Base-by-base conservation (phyloP, 2,113 vertebrate genomes). In the Rana temporaria region DNA sequence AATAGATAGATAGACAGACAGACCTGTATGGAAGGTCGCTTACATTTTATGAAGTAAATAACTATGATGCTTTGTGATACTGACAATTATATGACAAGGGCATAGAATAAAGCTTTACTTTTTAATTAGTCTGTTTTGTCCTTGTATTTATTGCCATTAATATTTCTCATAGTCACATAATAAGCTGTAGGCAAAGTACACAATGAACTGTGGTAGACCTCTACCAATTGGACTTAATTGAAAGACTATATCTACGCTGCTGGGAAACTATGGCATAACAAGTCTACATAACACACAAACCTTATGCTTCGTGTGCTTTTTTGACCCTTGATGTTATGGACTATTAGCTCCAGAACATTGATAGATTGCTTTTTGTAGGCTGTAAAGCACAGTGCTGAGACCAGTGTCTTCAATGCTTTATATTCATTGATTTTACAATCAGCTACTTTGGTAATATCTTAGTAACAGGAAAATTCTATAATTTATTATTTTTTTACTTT, bases 291-390 rank as follows among this genome's bases (percentile, higher is more conserved):
- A 24, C 26, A 57, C 3, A 14, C 15, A 38, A 70, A 80, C 53
- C 30, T 57, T 53, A 62, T 80, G 66, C 56, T 70, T 69, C 18
- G 17, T 69, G 32, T 38, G 18, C n/a, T 53, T 26, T 22, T 68
- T 38, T 68, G 64, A 79, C 78, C 65, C 32, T 69, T 60, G 30
- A 68, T 79, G 66, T 42, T 79, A 69, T 18, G 20, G 78, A 69
- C 78, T 79, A 79, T 79, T 79, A 79, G 55, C 32, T 38, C 38
- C 20, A 19, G 14, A 26, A 59, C 32, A 59, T 42, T 79, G 55
- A 79, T 30, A 30, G 26, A 30, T 30, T 30, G 26, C 26, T 18
- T 79, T 34, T 68, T 68, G 52, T 55, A 65, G 62, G 20, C 14
- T 24, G 42, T 34, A 30, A 7, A n/a, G 19, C 63, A 66, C 55